These are phyloP conservation scores for Gastrophryne carolinensis DNA, from an alignment of 2,797 vertebrate genomes.

Conservation along the genomic window DNA sequence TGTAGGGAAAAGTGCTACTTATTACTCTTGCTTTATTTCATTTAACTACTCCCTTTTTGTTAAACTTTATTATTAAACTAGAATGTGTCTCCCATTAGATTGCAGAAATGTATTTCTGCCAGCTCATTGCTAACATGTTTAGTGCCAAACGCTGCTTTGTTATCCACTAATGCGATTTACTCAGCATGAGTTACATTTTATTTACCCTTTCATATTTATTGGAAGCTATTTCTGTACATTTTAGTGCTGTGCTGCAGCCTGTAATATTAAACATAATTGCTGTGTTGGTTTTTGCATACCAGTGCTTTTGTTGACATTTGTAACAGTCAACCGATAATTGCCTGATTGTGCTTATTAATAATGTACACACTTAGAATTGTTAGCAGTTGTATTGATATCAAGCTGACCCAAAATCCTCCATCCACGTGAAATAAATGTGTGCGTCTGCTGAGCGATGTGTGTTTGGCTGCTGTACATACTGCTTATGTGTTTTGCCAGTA, in stretches of 20 bases:
- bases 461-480: too few species aligned
- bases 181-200: conserved; percentile 26
- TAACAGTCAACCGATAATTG: not conserved
- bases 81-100: not conserved
- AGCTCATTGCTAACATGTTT: conserved; percentile 20
- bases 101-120: conserved; percentile 5
- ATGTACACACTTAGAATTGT: too few species aligned
- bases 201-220: conserved; percentile 45
- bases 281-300: conserved; percentile 10
- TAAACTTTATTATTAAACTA: not conserved
- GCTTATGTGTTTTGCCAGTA: too few species aligned
- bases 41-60: not conserved
- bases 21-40: not conserved
- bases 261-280: conserved; percentile 15
- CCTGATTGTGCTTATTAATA: not conserved
- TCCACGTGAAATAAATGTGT: too few species aligned
- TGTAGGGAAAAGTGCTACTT: not conserved
- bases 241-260: conserved; percentile 11
- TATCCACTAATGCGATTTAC: conserved; percentile 38
- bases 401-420: too few species aligned
- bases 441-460: too few species aligned
- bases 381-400: not conserved
- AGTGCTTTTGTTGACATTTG: not conserved
- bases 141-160: conserved; percentile 31
- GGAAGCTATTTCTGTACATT: conserved; percentile 28